A percentile compares a stretch with the other conserved stretches of the same genome.
phyloP scores from a whole-genome alignment of 2,888 invertebrate species.

The Linnaemya tessellans region DNA sequence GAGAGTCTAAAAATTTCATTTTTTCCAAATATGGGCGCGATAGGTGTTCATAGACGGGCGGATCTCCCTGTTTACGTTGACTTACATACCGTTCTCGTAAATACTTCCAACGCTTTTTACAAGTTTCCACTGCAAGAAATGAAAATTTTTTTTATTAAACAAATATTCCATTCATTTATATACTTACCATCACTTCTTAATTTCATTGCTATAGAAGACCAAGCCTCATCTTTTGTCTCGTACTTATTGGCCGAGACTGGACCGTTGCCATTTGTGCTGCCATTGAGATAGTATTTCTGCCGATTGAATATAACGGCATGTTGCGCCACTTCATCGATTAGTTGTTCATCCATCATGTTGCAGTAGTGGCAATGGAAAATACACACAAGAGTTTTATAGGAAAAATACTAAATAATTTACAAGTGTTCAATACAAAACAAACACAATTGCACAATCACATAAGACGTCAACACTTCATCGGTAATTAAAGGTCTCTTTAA shows the following conservation, averaged over 20 bases:
- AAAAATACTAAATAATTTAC: constrained; percentile 7
- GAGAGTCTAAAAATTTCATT: constrained; percentile 83
- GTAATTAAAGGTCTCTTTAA: constrained; percentile 59
- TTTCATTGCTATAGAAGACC: constrained; percentile 82
- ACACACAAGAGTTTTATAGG: constrained; percentile 13
- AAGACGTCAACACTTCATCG: constrained; percentile 53
- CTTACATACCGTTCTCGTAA: constrained; percentile 83
- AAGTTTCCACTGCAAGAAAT: constrained; percentile 80
- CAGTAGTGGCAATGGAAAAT: constrained; percentile 42
- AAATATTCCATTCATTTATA: neutral
- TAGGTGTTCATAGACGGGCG: constrained; percentile 83
- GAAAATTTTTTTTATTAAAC: neutral
- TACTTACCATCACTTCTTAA: constrained; percentile 82
- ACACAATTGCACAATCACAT: neutral
- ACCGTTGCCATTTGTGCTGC: constrained; percentile 73
- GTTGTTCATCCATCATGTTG: constrained; percentile 82
- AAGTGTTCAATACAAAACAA: constrained; percentile 27
- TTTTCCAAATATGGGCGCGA: constrained; percentile 83
- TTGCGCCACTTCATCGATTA: constrained; percentile 82
- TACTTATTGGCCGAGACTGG: constrained; percentile 77
- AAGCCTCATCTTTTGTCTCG: constrained; percentile 83
- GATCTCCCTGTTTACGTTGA: constrained; percentile 83
- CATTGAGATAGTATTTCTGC: constrained; percentile 83
- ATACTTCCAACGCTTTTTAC: constrained; percentile 83
- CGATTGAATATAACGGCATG: constrained; percentile 83